phyloP scores from a whole-genome alignment of 30 jellyfish, hydroid and myxozoan genomes.

The Aurelia coerulea region DNA sequence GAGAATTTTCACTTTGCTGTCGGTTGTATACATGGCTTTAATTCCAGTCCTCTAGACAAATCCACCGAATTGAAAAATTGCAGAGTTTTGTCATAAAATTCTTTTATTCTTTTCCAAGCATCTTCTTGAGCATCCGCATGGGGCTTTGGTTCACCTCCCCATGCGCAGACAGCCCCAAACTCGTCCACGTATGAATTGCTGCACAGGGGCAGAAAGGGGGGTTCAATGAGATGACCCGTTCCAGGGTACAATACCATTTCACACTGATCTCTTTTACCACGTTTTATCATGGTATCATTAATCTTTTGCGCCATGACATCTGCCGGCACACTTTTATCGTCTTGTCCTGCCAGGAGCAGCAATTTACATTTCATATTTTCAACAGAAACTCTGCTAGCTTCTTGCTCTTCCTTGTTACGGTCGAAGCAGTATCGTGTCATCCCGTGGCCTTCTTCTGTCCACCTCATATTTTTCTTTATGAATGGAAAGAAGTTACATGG shows the following conservation, averaged over 20 bases:
- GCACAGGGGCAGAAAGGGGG: conserved; percentile 64
- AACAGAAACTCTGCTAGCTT: background rate
- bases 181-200: background rate
- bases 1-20: too few relatives aligned
- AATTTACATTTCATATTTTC: conserved; percentile 9
- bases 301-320: conserved; percentile 9
- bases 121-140: conserved; percentile 61
- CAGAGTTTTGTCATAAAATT: background rate
- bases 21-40: too few relatives aligned
- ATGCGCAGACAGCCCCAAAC: background rate
- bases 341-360: conserved; percentile 29
- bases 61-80: background rate
- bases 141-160: conserved; percentile 53
- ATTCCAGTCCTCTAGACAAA: too few relatives aligned
- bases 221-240: conserved; percentile 77
- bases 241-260: conserved; percentile 25
- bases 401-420: background rate
- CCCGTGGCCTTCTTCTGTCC: background rate
- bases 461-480: background rate
- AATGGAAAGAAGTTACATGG: too few relatives aligned
- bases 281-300: background rate
- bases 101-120: conserved; percentile 46
- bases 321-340: conserved; percentile 15
- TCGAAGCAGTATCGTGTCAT: background rate
- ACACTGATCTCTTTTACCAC: conserved; percentile 3